Base-by-base conservation (phyloP, 53 echinoderm and acorn worm genomes). In the Patiria pectinifera region DNA sequence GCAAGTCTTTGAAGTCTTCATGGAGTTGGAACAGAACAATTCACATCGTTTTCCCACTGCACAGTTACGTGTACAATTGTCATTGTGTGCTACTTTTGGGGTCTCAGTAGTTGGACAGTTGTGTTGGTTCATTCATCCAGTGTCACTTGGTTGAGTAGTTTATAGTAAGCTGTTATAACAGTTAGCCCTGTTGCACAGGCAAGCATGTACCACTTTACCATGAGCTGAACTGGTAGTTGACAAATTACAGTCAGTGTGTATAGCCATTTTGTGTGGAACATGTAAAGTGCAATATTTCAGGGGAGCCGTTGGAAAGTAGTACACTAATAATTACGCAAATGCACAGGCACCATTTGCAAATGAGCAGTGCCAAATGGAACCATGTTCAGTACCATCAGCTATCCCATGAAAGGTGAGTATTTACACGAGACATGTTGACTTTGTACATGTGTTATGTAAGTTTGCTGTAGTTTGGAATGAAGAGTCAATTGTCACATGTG, bases 381-480 rank as follows among this genome's bases (percentile, higher is more conserved):
- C 82, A 82, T 46, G 59, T 82, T n/a, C 14, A 15, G 13, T 82
- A 82, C 59, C 82, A 82, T 59, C 59, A 82, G 45, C 24, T 82
- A 9, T 46, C 59, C 58, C 19, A 82, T 21, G 82, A 82, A 3
- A 82, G 82, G 82, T 82, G 59, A 82, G 82, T 82, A n/a, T 9
- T 6, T 19, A 8, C 53, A 53, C 2, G 53, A 6, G 53, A 8
- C 53, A 2, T 80, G 80, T 24, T 80, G 48, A 35, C 21, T 18
- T 15, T 11, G 25, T 25, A 24, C 35, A 35, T 35, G 8, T 76
- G 0, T 23, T n/a, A 72, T 6, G 23, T 16, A 16, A 19, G 0
- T 12, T 74, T 6, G 15, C 13, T 22, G 35, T 35, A 35, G 35
- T 35, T 35, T 35, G 35, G 35, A 35, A 35, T 35, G 35, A 35